Conservation (phyloP, 92 coral and sea anemone genomes). For the Paragorgia papillata region DNA sequence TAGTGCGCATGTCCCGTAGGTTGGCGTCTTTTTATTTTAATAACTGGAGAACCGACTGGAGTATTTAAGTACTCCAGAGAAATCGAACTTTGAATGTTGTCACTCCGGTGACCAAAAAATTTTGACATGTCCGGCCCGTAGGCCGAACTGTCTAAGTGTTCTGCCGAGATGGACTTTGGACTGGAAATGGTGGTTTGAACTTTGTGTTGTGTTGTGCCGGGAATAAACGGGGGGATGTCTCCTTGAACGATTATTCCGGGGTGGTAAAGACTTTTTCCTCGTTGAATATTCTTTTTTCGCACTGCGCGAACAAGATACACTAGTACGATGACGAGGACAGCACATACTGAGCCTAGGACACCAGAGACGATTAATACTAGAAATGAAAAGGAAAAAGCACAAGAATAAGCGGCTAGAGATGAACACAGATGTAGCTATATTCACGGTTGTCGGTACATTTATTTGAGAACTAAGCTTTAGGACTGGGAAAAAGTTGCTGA, state of each 20-base stretch:
- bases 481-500: no score
- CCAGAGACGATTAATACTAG: constrained; percentile 31
- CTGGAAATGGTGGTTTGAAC: constrained; percentile 18
- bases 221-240: constrained; percentile 32
- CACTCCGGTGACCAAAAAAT: constrained; percentile 24
- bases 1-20: background rate
- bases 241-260: constrained; percentile 31
- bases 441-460: no score
- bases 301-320: constrained; percentile 29
- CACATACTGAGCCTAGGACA: constrained; percentile 34
- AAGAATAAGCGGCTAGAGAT: background rate
- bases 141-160: constrained; percentile 20
- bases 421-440: no score
- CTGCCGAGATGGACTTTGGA: constrained; percentile 12
- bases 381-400: background rate
- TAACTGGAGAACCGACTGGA: constrained; percentile 18
- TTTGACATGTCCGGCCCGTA: constrained; percentile 43
- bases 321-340: constrained; percentile 7
- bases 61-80: constrained; percentile 39
- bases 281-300: background rate
- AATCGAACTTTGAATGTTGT: constrained; percentile 9
- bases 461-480: no score
- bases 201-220: constrained; percentile 1
- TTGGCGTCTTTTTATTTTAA: background rate
- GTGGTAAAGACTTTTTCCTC: background rate